Evolutionary conservation across 2,113 vertebrate species (phyloP).

Genomic region (Bucco capensis): DNA sequence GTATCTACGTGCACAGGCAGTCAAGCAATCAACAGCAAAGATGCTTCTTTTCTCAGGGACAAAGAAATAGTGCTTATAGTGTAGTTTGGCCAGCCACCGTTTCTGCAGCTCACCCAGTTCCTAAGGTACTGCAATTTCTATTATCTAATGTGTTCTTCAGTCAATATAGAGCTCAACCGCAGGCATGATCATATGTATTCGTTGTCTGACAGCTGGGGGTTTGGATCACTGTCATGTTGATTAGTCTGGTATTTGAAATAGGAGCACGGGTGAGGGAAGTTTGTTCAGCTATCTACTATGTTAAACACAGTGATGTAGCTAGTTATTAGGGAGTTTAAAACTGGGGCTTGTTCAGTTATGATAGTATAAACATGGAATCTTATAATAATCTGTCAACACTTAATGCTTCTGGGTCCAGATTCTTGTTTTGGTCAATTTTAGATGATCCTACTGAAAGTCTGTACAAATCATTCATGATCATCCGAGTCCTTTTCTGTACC

Average conservation of each 20-base stretch:
- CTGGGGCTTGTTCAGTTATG: neutral
- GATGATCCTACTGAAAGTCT: neutral
- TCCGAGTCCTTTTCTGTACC: conserved; percentile 23
- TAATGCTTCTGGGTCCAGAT: neutral
- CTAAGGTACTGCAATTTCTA: conserved; percentile 74
- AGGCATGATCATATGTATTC: conserved; percentile 35
- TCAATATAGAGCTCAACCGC: conserved; percentile 38
- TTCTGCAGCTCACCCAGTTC: conserved; percentile 77
- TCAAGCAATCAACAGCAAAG: conserved; percentile 75
- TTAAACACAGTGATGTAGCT: conserved; percentile 7
- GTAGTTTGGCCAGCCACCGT: conserved; percentile 76
- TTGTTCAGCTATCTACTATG: conserved; percentile 23
- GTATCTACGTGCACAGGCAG: conserved; percentile 66
- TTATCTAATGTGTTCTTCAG: conserved; percentile 59
- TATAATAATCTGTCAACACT: neutral
- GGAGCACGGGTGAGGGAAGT: conserved; percentile 5
- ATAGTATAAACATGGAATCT: neutral
- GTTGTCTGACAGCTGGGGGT: conserved; percentile 19
- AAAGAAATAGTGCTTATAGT: conserved; percentile 70
- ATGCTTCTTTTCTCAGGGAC: conserved; percentile 71
- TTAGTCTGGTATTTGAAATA: conserved; percentile 55
- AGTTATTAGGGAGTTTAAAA: conserved; percentile 20
- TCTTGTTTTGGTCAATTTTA: neutral
- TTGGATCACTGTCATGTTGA: conserved; percentile 43
- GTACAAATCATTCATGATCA: neutral